A percentile compares a stretch with the other conserved stretches of the same genome.
These are phyloP conservation scores for Henicopernis longicauda DNA, from an alignment of 2,113 vertebrate species.

Conservation along the genomic window DNA sequence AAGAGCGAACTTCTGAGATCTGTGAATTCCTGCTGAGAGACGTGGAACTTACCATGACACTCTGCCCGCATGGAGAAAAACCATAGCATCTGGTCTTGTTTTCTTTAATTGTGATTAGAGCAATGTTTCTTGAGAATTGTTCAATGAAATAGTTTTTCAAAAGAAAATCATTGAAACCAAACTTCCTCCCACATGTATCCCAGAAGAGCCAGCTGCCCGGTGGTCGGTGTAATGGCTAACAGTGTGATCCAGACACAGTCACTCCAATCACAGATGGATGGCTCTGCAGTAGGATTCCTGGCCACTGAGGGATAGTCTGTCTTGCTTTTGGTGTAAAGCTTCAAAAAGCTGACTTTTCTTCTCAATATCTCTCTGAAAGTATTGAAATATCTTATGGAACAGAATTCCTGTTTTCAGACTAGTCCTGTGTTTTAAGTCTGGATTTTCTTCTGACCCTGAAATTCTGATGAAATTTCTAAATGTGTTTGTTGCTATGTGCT, in stretches of 20 bases:
- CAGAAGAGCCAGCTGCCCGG: background rate
- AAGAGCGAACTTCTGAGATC: background rate
- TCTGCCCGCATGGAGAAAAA: background rate
- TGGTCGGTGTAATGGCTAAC: background rate
- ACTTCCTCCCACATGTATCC: fast-evolving
- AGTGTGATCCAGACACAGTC: background rate
- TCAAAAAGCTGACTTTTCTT: background rate
- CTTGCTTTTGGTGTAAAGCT: background rate
- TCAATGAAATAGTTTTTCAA: background rate
- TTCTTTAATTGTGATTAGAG: background rate
- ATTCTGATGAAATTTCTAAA: background rate
- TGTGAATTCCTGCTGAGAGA: background rate
- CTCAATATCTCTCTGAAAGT: background rate
- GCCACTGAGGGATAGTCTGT: background rate
- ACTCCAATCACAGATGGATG: background rate
- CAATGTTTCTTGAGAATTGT: background rate
- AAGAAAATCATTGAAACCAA: background rate
- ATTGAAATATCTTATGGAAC: background rate
- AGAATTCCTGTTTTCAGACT: background rate
- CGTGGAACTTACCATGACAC: background rate
- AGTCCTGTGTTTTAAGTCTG: background rate
- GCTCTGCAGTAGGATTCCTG: background rate
- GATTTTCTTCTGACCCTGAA: background rate
- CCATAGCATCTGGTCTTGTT: background rate
- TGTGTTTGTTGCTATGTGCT: background rate